Base-by-base conservation (phyloP, 2,888 invertebrate genomes). In the Cetonia aurata region DNA sequence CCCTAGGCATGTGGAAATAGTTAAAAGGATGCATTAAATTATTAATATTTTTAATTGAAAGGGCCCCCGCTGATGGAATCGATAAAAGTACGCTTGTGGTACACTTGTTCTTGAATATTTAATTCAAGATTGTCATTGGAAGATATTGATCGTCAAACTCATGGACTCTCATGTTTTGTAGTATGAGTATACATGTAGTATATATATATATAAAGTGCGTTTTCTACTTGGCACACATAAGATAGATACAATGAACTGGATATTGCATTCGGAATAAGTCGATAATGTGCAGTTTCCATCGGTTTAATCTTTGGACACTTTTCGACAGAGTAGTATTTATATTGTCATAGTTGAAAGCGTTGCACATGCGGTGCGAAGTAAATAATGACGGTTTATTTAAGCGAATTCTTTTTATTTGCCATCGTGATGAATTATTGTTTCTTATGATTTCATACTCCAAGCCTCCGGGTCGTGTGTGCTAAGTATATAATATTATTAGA, bases 121-220 rank as follows among this genome's bases (percentile, higher is more conserved):
- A 60, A 60, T 46, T 33, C n/a, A 60, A 60, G 60, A 60, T 48
- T 60, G 60, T 46, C 46, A 60, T 60, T 60, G 46, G 60, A 48
- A 25, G 48, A 48, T 60, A 60, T 60, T 13, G 60, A 60, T 60
- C 48, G 56, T 9, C 6, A 25, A 53, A 37, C 37, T 9, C 33
- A 56, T 37, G 56, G 13, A 33, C 25, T 25, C 25, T 25, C 25
- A 25, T 25, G 25, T 25, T 25, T 25, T 25, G 25, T 25, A 25
- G n/a, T 59, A 59, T 59, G 50, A 48, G 46, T 62, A 25, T 19
- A 46, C 46, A 62, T 48, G 25, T 60, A 17, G 12, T 48, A n/a
- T 44, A 44, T 46, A 15, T 62, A 25, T 25, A 46, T 33, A 46
- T 46, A 46, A 17, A 50, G 9, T 25, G 25, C 25, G 25, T 25